Evolutionary conservation across 2,797 vertebrate species (phyloP), one percentile per base, ranked within the genome.

Genomic region (Hippocampus kuda): DNA sequence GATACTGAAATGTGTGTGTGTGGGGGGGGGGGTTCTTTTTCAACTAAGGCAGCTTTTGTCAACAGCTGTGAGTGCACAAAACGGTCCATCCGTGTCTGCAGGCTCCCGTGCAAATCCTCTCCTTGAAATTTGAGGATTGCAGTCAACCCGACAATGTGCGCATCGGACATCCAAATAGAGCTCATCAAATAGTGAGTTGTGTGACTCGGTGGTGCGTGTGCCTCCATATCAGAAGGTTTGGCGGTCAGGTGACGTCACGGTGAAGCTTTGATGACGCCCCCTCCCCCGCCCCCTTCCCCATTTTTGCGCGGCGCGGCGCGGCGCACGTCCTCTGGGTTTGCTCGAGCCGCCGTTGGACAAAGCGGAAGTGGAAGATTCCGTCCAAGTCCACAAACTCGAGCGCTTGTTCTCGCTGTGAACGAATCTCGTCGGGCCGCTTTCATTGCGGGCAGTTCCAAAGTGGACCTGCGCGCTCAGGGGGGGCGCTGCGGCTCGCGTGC

Each of bases 1-100:
- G 11, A 24, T 26, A 27, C 73, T 74, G 72, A 72, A 78, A 68
- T n/a, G n/a, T 8, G 34, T 4, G n/a, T 62, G 30, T 3, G 30
- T 3, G 34, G 34, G 34, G 34, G 34, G 34, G 34, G 34, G 34
- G 5, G 34, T 5, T 34, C 4, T 30, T 30, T 30, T 30, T 34
- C 34, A 1, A 34, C 34, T 34, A 1, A 1, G 34, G 34, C 34
- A 34, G 34, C 34, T 4, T 1, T 34, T 34, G 30, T 34, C 30
- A 5, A 34, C 30, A 34, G 30, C 30, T 5, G 30, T 34, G 34
- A 46, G 44, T 46, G 44, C 44, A 3, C 44, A 46, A 15, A 13
- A 46, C 34, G 5, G 18, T 22, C 0, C 20, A 8, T 51, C 18
- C 6, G 18, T 49, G 18, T 49, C 13, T 46, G 44, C 44, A 12